phyloP scores from a whole-genome alignment of 1,140 invertebrate species.

The Zaprionus nigranus region DNA sequence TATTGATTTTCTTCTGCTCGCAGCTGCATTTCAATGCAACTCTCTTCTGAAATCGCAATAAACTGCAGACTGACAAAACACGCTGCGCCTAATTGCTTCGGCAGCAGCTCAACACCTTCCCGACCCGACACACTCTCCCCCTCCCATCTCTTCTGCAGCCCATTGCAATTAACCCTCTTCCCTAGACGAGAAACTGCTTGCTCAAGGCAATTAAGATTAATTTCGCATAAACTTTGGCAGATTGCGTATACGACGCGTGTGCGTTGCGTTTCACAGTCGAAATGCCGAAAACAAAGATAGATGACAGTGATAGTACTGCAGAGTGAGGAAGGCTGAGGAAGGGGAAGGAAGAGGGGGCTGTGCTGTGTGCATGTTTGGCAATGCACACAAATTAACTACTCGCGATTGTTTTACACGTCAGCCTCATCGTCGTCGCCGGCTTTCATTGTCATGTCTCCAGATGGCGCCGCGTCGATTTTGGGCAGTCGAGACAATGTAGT shows the following conservation, averaged over 20 bases:
- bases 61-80: slow-evolving; percentile 5
- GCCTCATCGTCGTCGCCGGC: slow-evolving; percentile 28
- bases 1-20: background rate
- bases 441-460: slow-evolving; percentile 18
- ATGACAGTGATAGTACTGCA: background rate
- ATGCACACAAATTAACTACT: slow-evolving; percentile 68
- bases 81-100: slow-evolving; percentile 1
- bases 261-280: slow-evolving; percentile 14
- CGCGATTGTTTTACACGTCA: slow-evolving; percentile 73
- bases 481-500: slow-evolving; percentile 43
- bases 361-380: slow-evolving; percentile 35
- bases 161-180: background rate
- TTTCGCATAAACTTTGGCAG: slow-evolving; percentile 67
- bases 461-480: slow-evolving; percentile 19
- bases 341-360: background rate
- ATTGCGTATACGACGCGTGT: slow-evolving; percentile 57
- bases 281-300: slow-evolving; percentile 12
- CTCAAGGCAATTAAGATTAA: slow-evolving; percentile 69
- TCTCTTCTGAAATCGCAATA: background rate
- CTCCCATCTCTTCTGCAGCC: background rate
- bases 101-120: slow-evolving; percentile 5
- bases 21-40: background rate
- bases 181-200: background rate
- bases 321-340: background rate
- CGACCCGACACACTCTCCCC: background rate